Percentiles rank a stretch among this genome's conserved stretches.
phyloP scores from a whole-genome alignment of 2,888 invertebrate genomes.

The Hirtodrosophila histrioides region DNA sequence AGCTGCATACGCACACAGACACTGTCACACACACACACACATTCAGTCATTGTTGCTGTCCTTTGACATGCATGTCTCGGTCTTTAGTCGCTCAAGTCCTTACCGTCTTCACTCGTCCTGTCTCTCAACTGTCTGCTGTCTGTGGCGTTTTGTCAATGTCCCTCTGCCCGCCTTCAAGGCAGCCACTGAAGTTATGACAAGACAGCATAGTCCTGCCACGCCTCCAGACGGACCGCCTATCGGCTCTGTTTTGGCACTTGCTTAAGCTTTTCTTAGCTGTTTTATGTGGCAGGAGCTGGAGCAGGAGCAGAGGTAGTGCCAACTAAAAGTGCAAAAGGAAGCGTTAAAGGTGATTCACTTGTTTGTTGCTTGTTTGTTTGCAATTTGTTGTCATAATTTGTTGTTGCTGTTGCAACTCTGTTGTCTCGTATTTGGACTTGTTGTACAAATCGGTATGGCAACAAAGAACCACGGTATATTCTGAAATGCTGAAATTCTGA shows the following conservation, averaged over 20 bases:
- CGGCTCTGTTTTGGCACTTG: constrained; percentile 31
- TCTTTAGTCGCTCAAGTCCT: constrained; percentile 48
- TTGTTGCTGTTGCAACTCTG: constrained; percentile 21
- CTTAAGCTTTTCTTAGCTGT: constrained; percentile 32
- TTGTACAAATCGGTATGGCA: constrained; percentile 59
- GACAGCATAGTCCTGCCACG: constrained; percentile 44
- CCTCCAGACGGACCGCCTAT: constrained; percentile 14
- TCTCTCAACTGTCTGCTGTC: constrained; percentile 37
- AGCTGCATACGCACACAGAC: constrained; percentile 28
- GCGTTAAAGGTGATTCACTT: constrained; percentile 79
- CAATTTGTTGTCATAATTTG: constrained; percentile 78
- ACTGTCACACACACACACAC: constrained; percentile 19
- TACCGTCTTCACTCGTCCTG: constrained; percentile 12
- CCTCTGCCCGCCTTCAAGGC: constrained; percentile 43
- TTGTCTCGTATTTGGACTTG: constrained; percentile 9
- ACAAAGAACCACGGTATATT: constrained; percentile 36
- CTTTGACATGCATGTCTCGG: constrained; percentile 79
- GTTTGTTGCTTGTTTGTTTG: constrained; percentile 78
- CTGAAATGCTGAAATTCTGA: not conserved
- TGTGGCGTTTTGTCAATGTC: constrained; percentile 70
- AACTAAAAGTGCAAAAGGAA: constrained; percentile 62
- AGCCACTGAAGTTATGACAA: constrained; percentile 71
- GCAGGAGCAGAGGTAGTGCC: constrained; percentile 5
- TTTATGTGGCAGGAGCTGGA: constrained; percentile 3
- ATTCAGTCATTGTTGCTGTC: constrained; percentile 48